These are phyloP conservation scores for Pelusios castaneus DNA, from an alignment of 2,113 vertebrate species.

Conservation along the genomic window DNA sequence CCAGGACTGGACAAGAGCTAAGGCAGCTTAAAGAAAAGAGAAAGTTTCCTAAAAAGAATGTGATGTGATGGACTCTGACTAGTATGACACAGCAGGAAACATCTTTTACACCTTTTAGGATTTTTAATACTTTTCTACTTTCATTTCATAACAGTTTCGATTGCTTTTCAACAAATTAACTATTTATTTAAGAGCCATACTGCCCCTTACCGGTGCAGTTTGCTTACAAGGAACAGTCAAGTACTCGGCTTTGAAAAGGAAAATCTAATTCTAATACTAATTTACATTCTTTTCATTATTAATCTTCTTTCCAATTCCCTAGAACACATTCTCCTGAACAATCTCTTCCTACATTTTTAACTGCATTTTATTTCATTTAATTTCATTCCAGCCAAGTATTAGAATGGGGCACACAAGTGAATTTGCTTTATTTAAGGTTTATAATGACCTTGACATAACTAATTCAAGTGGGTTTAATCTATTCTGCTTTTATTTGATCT, in stretches of 20 bases:
- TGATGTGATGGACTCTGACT: background rate
- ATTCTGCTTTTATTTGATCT: background rate
- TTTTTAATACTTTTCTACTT: background rate
- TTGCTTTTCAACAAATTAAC: background rate
- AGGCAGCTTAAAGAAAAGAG: background rate
- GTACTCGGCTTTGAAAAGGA: background rate
- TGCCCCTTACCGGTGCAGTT: background rate
- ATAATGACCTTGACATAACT: background rate
- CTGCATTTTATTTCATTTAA: background rate
- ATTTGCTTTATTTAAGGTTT: slow-evolving; percentile 9
- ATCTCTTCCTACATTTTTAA: background rate
- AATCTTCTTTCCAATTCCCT: background rate
- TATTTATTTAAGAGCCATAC: background rate
- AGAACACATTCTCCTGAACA: background rate
- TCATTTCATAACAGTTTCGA: background rate
- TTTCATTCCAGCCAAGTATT: background rate
- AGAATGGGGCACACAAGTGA: background rate
- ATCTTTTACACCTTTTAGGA: background rate
- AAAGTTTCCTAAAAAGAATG: background rate
- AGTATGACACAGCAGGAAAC: rapidly evolving
- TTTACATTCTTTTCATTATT: background rate
- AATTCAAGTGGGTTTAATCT: background rate
- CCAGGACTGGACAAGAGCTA: background rate
- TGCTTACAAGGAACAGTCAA: background rate
- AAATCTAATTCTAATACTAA: background rate